These are phyloP conservation scores for Porphyrio hochstetteri DNA, from an alignment of 2,113 vertebrate genomes.

Conservation along the genomic window DNA sequence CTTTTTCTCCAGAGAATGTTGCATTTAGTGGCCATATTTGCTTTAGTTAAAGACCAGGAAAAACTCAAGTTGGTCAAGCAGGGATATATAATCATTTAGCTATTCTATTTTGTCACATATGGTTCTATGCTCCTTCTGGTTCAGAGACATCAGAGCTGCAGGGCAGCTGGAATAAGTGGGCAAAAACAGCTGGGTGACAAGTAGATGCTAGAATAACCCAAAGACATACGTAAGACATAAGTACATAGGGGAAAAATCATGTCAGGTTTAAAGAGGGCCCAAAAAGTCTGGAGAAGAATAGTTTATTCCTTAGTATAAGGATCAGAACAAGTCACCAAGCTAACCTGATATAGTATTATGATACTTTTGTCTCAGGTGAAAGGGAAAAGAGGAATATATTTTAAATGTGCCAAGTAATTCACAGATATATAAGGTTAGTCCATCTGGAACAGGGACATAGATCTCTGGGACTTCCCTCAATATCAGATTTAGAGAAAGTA, in stretches of 20 bases:
- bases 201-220: not conserved
- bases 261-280: not conserved
- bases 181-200: not conserved
- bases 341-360: not conserved
- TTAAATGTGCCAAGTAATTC: not conserved
- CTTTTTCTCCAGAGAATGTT: not conserved
- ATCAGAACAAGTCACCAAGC: not conserved
- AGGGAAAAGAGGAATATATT: not conserved
- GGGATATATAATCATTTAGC: not conserved
- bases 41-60: not conserved
- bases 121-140: not conserved
- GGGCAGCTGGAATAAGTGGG: not conserved
- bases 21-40: not conserved
- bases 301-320: not conserved
- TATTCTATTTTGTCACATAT: not conserved
- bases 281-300: not conserved
- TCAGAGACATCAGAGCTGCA: not conserved
- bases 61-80: rapidly evolving
- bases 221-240: not conserved
- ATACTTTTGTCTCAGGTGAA: not conserved
- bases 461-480: not conserved
- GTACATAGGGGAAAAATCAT: not conserved
- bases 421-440: not conserved
- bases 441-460: not conserved
- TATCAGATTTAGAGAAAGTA: not conserved